Conservation (phyloP, 1,140 invertebrate genomes). For the Sycophila sp. region DNA sequence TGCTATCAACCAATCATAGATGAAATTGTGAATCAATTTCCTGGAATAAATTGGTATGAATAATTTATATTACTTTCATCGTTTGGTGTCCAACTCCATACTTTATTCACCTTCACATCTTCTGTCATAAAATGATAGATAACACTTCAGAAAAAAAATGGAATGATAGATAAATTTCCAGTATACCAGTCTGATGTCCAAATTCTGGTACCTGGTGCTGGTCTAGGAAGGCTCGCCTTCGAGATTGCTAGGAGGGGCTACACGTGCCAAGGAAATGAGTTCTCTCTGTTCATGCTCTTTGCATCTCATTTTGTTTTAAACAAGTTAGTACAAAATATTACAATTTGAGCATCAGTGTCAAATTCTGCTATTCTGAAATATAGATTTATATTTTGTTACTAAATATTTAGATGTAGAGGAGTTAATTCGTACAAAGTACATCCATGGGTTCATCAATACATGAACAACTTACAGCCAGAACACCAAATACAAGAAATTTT, state of each 20-base stretch:
- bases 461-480: slow-evolving; percentile 84
- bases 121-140: slow-evolving; percentile 39
- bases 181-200: slow-evolving; percentile 68
- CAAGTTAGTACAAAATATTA: slow-evolving; percentile 69
- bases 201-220: slow-evolving; percentile 94
- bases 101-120: slow-evolving; percentile 39
- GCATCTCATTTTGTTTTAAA: slow-evolving; percentile 96
- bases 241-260: slow-evolving; percentile 92
- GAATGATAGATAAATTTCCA: slow-evolving; percentile 56
- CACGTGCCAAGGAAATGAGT: slow-evolving; percentile 96
- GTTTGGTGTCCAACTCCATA: slow-evolving; percentile 30
- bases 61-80: slow-evolving; percentile 22
- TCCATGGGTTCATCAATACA: slow-evolving; percentile 94
- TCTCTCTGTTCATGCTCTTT: slow-evolving; percentile 97
- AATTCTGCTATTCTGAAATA: neutral
- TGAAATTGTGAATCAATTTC: slow-evolving; percentile 82
- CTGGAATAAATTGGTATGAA: slow-evolving; percentile 67
- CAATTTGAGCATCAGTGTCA: neutral
- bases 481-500: slow-evolving; percentile 82
- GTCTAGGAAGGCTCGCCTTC: slow-evolving; percentile 91
- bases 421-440: slow-evolving; percentile 75
- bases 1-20: slow-evolving; percentile 93
- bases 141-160: slow-evolving; percentile 47
- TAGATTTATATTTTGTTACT: neutral
- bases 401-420: slow-evolving; percentile 68